These are phyloP conservation scores for Liparis tanakae DNA, from an alignment of 2,797 vertebrate genomes.

Conservation along the genomic window DNA sequence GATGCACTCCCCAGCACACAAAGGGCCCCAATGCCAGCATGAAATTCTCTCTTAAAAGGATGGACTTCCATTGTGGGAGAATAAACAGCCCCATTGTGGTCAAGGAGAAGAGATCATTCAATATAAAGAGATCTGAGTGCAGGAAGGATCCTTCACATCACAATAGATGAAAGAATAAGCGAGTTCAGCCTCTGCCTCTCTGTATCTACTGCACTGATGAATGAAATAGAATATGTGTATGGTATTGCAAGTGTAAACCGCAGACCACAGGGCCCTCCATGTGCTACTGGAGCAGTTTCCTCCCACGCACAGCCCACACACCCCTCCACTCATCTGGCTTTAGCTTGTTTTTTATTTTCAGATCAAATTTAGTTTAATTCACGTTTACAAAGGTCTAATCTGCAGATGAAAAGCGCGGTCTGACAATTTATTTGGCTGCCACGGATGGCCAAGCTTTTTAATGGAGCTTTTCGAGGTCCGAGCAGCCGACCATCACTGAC, in stretches of 20 bases:
- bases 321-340: conserved; percentile 62
- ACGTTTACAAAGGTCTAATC: conserved; percentile 79
- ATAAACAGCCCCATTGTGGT: conserved; percentile 65
- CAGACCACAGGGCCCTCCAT: conserved; percentile 44
- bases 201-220: conserved; percentile 39
- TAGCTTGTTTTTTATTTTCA: conserved; percentile 81
- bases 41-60: conserved; percentile 69
- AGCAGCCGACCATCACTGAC: conserved; percentile 67
- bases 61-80: conserved; percentile 64
- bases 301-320: conserved; percentile 25
- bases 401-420: conserved; percentile 80
- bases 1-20: conserved; percentile 64
- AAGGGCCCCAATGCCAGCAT: conserved; percentile 58
- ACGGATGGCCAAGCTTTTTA: conserved; percentile 76
- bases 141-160: conserved; percentile 66
- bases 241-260: conserved; percentile 45
- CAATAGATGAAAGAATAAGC: conserved; percentile 68
- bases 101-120: conserved; percentile 67
- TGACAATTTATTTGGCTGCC: conserved; percentile 85
- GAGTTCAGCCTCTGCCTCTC: conserved; percentile 40
- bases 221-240: conserved; percentile 47
- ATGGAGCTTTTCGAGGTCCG: conserved; percentile 77
- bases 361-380: conserved; percentile 83
- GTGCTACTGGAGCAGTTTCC: conserved; percentile 47
- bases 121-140: conserved; percentile 63